Percentiles rank a stretch among this genome's conserved stretches.
Evolutionary conservation across 2,888 invertebrate genomes (phyloP).

Genomic region (Trachelus troglodyta): DNA sequence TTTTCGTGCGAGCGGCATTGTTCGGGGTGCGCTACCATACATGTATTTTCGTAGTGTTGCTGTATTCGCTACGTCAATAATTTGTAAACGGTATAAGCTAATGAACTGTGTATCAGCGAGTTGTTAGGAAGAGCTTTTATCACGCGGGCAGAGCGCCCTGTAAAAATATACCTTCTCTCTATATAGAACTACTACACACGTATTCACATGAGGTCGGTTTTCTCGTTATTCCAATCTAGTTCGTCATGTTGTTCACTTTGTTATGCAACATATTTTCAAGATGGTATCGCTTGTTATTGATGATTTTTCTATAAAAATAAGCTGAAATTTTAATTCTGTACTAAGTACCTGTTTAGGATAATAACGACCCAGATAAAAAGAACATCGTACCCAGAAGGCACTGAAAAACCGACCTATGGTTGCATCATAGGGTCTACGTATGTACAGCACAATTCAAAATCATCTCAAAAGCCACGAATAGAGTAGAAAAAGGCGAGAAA

Average conservation of each 20-base stretch:
- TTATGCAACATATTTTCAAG: constrained; percentile 18
- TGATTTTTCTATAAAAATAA: constrained; percentile 16
- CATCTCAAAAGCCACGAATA: constrained; percentile 53
- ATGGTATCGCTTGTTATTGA: neutral
- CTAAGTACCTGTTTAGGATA: neutral
- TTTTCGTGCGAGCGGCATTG: constrained; percentile 25
- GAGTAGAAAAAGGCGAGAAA: constrained; percentile 60
- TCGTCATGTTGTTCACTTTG: constrained; percentile 3
- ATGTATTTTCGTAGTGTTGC: constrained; percentile 13
- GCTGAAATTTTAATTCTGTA: constrained; percentile 4
- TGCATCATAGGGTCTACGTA: constrained; percentile 22
- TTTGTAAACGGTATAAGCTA: constrained; percentile 41
- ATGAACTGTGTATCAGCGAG: constrained; percentile 55
- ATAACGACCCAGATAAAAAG: neutral
- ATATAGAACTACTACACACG: constrained; percentile 46
- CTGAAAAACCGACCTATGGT: constrained; percentile 12
- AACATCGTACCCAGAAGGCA: constrained; percentile 1
- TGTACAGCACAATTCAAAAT: constrained; percentile 50
- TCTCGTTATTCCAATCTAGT: constrained; percentile 1
- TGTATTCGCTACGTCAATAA: constrained; percentile 21
- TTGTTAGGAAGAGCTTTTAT: constrained; percentile 64
- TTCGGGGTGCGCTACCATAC: constrained; percentile 45
- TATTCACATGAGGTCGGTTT: constrained; percentile 22
- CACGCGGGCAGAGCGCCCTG: constrained; percentile 62
- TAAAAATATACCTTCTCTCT: constrained; percentile 64